Conservation (phyloP, 2,113 vertebrate genomes). For the Lamprologus ornatipinnis region DNA sequence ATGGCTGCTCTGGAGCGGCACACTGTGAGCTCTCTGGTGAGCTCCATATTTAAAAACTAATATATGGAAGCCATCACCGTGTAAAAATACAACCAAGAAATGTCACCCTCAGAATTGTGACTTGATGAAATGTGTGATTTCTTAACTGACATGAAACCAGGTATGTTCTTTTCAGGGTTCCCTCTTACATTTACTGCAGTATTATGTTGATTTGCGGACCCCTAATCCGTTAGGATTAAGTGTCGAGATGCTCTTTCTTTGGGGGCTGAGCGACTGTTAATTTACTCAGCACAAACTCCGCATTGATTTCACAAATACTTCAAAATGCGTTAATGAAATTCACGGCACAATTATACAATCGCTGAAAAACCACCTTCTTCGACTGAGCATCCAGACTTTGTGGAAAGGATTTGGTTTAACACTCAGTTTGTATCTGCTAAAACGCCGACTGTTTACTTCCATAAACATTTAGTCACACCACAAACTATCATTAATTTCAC, state of each 20-base stretch:
- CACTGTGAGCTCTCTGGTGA: slow-evolving; percentile 8
- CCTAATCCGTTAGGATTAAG: background rate
- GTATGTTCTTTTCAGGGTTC: background rate
- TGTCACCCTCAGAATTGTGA: background rate
- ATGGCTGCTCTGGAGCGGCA: slow-evolving; percentile 21
- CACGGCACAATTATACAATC: background rate
- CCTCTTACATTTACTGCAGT: background rate
- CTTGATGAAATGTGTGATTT: background rate
- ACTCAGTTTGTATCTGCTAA: background rate
- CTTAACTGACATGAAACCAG: background rate
- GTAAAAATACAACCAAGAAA: background rate
- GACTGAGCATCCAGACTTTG: background rate
- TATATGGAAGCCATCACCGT: background rate
- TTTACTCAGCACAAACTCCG: background rate
- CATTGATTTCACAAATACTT: background rate
- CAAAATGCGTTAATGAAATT: background rate
- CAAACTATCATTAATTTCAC: slow-evolving; percentile 28
- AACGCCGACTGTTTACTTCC: slow-evolving; percentile 3
- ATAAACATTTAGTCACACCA: slow-evolving; percentile 18
- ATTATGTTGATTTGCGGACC: background rate
- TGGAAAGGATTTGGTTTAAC: background rate
- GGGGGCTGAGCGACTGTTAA: background rate
- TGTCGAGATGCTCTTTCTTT: background rate
- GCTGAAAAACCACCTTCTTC: background rate
- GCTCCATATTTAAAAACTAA: slow-evolving; percentile 8